Percentiles rank a stretch among this genome's conserved stretches.
These are phyloP conservation scores for Pachydiplax longipennis DNA, from an alignment of 2,888 invertebrate species.

Conservation along the genomic window DNA sequence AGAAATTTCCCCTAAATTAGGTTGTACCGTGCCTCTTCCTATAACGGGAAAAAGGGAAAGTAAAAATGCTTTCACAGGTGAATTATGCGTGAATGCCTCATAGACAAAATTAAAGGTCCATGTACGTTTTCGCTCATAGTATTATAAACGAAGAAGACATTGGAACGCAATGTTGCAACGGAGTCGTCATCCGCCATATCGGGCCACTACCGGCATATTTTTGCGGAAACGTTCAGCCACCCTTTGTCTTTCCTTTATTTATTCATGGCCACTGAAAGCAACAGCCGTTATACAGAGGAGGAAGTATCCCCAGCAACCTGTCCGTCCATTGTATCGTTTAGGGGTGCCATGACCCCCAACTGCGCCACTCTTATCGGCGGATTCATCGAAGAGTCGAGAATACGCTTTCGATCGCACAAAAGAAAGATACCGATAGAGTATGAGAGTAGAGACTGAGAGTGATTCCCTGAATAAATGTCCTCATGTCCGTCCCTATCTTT, in stretches of 20 bases:
- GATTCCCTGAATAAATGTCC: too few relatives aligned
- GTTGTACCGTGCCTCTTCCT: too few relatives aligned
- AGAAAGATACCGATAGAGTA: neutral
- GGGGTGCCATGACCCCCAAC: neutral
- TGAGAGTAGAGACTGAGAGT: neutral
- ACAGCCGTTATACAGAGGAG: constrained; percentile 8
- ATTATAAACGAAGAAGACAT: neutral
- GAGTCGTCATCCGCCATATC: neutral
- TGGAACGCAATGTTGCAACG: neutral
- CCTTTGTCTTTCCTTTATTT: neutral
- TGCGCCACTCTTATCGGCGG: neutral
- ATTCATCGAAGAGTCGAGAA: neutral
- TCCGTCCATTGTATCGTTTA: neutral
- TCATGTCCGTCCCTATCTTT: too few relatives aligned
- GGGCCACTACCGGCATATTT: neutral
- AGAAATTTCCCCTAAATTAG: too few relatives aligned
- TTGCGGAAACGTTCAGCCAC: neutral
- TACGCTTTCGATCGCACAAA: neutral
- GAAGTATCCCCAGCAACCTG: neutral
- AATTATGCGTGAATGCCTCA: neutral
- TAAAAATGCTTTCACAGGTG: neutral
- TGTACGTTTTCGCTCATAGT: neutral
- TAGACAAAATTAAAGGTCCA: neutral
- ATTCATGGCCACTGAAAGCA: constrained; percentile 1
- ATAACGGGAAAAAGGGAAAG: neutral